These are phyloP conservation scores for Drosophila setosimentum DNA, from an alignment of 2,888 invertebrate species.

Conservation along the genomic window DNA sequence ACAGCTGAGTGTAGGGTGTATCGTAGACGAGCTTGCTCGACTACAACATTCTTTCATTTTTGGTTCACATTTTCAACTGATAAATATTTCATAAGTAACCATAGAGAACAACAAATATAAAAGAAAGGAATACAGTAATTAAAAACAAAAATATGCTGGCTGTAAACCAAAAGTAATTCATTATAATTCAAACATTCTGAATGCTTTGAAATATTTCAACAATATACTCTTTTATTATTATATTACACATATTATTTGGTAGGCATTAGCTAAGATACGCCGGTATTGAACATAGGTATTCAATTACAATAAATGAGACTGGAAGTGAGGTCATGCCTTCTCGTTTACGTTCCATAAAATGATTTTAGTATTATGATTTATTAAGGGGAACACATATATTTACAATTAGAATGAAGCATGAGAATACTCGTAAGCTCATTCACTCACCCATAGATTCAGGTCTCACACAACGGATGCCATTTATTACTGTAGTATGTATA, in stretches of 20 bases:
- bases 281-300: not conserved
- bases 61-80: not conserved
- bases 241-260: too few relatives aligned
- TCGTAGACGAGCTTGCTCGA: not conserved
- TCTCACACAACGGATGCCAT: not conserved
- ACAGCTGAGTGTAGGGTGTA: not conserved
- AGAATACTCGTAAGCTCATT: not conserved
- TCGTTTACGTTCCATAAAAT: not conserved
- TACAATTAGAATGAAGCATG: not conserved
- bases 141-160: not conserved
- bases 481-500: constrained; percentile 7
- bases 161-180: too few relatives aligned
- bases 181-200: too few relatives aligned
- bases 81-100: not conserved
- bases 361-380: not conserved
- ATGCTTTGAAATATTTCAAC: too few relatives aligned
- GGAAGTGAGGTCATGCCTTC: not conserved
- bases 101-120: not conserved
- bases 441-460: not conserved
- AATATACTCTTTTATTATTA: too few relatives aligned
- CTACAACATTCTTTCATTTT: not conserved
- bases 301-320: not conserved
- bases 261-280: not conserved
- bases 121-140: not conserved
- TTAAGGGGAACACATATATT: not conserved